phyloP scores from a whole-genome alignment of 2,797 vertebrate genomes.

The Cossypha polioptera region DNA sequence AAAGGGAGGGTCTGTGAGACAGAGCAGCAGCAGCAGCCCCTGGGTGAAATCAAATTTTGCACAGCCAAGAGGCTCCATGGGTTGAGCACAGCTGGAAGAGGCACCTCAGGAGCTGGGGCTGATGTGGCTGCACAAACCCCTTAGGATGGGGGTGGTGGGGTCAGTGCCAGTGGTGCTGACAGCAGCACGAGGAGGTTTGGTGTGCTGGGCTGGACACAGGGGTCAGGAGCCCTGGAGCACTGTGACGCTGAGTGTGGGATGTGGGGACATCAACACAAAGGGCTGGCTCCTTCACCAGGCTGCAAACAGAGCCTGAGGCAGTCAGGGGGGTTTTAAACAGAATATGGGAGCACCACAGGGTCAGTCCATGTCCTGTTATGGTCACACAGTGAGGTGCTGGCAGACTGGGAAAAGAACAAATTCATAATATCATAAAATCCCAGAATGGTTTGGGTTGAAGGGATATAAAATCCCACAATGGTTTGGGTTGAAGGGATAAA shows the following conservation, averaged over 20 bases:
- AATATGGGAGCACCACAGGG: not conserved
- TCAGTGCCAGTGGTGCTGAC: not conserved
- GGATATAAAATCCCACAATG: not conserved
- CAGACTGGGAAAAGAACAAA: not conserved
- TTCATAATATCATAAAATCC: not conserved
- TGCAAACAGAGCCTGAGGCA: not conserved
- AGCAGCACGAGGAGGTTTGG: not conserved
- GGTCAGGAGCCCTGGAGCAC: rapidly evolving
- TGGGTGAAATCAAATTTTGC: not conserved
- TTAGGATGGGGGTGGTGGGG: not conserved
- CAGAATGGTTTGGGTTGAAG: too few relatives aligned
- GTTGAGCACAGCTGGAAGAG: not conserved
- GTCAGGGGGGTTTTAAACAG: not conserved
- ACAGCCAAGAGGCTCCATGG: rapidly evolving
- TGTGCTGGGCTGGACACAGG: not conserved
- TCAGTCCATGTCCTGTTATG: rapidly evolving
- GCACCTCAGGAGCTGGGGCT: not conserved
- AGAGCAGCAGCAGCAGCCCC: slow-evolving; percentile 10
- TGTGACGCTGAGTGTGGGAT: rapidly evolving
- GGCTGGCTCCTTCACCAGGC: not conserved
- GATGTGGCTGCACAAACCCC: not conserved
- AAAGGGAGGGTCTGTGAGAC: slow-evolving; percentile 8
- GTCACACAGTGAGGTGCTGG: not conserved
- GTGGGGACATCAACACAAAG: rapidly evolving
- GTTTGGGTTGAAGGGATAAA: too few relatives aligned